A percentile compares a stretch with the other conserved stretches of the same genome.
phyloP scores from a whole-genome alignment of 2,113 vertebrate species.

The Seriola dumerili region DNA sequence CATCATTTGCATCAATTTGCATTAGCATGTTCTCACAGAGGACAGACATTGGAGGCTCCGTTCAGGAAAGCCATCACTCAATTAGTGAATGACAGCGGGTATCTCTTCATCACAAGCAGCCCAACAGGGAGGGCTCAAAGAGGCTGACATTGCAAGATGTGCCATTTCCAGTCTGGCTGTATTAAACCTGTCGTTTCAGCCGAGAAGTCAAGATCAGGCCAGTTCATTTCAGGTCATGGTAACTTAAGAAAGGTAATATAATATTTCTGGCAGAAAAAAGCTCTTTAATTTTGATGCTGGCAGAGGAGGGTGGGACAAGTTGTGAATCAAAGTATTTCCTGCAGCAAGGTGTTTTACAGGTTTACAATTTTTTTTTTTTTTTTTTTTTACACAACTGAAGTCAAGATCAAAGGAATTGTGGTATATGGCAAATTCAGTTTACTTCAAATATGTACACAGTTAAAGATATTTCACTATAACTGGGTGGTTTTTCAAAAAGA shows the following conservation, averaged over 20 bases:
- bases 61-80: slow-evolving; percentile 46
- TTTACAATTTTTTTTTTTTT: background rate
- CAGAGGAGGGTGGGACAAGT: background rate
- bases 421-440: background rate
- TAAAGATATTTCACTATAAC: background rate
- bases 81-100: slow-evolving; percentile 47
- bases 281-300: background rate
- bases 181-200: background rate
- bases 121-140: slow-evolving; percentile 20
- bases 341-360: background rate
- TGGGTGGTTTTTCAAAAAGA: background rate
- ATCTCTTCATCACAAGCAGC: slow-evolving; percentile 14
- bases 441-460: background rate
- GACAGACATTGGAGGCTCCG: slow-evolving; percentile 1
- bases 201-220: background rate
- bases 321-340: background rate
- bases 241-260: slow-evolving; percentile 23
- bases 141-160: background rate
- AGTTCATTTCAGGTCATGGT: slow-evolving; percentile 56
- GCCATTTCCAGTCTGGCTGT: slow-evolving; percentile 36
- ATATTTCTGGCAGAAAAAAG: slow-evolving; percentile 18
- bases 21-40: slow-evolving; percentile 60
- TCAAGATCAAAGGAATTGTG: background rate
- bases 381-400: background rate
- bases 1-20: slow-evolving; percentile 71